A percentile compares a stretch with the other conserved stretches of the same genome.
Evolutionary conservation across 1,140 invertebrate species (phyloP).

Genomic region (Andricus grossulariae): DNA sequence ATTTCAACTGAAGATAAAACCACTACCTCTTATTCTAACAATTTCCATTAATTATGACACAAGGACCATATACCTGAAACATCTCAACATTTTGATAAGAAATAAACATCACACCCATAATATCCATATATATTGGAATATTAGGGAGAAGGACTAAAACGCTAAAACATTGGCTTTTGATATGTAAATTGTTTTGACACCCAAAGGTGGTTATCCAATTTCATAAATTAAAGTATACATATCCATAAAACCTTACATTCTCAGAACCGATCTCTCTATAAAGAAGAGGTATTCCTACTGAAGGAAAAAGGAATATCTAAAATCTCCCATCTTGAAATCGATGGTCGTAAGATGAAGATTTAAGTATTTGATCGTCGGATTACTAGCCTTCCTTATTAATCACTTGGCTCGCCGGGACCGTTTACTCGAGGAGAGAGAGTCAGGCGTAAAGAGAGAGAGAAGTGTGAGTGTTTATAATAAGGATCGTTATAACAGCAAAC

Average conservation of each 20-base stretch:
- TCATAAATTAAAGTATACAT: constrained; percentile 25
- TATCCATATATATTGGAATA: background rate
- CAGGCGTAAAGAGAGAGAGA: constrained; percentile 7
- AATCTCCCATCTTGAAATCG: constrained; percentile 21
- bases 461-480: constrained; percentile 25
- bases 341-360: constrained; percentile 6
- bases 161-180: constrained; percentile 26
- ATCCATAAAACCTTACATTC: constrained; percentile 17
- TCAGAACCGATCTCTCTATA: constrained; percentile 3
- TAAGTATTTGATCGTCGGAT: background rate
- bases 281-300: constrained; percentile 2
- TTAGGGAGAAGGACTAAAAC: background rate
- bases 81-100: background rate
- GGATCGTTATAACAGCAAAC: constrained; percentile 31
- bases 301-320: constrained; percentile 6
- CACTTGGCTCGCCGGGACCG: background rate
- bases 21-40: background rate
- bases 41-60: constrained; percentile 10
- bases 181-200: constrained; percentile 31
- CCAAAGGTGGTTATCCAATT: constrained; percentile 30
- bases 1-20: background rate
- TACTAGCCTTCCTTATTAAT: constrained; percentile 15
- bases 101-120: constrained; percentile 2
- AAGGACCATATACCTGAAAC: background rate
- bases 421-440: background rate